A percentile compares a stretch with the other conserved stretches of the same genome.
Conservation (phyloP, 2,888 invertebrate genomes). For the Rhopalosiphum nymphaeae region DNA sequence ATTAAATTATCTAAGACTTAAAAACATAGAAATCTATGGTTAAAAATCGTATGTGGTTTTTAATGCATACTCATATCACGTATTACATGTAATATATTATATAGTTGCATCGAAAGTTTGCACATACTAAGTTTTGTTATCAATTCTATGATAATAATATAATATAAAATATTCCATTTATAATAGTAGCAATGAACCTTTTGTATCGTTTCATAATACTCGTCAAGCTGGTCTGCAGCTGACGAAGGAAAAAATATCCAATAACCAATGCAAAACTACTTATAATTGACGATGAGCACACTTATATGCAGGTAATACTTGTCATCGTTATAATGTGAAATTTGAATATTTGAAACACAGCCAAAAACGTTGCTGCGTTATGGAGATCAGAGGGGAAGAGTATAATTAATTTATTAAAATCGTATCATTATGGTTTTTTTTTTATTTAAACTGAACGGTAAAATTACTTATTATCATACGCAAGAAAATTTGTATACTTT, state of each 20-base stretch:
- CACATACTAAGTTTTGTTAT: neutral
- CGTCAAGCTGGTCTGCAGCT: neutral
- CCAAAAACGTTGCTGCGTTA: neutral
- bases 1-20: neutral
- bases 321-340: neutral
- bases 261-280: neutral
- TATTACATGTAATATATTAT: neutral
- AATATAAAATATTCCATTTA: neutral
- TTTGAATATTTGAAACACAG: neutral
- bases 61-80: too few species aligned
- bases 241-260: neutral
- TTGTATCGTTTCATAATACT: conserved; percentile 1
- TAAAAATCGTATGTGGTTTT: neutral
- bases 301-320: neutral
- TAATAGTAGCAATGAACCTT: neutral
- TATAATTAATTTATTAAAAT: neutral
- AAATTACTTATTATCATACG: neutral
- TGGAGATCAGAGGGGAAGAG: neutral
- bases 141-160: neutral
- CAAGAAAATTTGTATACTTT: conserved; percentile 16
- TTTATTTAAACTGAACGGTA: neutral
- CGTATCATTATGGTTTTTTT: neutral
- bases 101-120: neutral
- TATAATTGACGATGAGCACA: neutral
- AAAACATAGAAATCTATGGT: neutral